phyloP scores from a whole-genome alignment of 2,113 vertebrate species.

The Brachirus orientalis region DNA sequence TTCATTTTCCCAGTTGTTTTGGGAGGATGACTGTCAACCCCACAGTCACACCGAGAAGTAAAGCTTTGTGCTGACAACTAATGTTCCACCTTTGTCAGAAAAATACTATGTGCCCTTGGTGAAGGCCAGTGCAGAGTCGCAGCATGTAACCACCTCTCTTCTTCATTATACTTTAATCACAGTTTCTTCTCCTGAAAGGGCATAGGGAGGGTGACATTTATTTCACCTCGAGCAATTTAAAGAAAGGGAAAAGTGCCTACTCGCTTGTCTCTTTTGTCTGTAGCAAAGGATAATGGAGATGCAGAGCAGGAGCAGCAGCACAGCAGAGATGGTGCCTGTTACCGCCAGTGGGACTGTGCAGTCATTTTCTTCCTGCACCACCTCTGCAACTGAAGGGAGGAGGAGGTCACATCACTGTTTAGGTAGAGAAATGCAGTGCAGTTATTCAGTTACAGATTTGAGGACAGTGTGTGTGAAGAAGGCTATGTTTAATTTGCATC shows the following conservation, averaged over 20 bases:
- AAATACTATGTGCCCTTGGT: conserved; percentile 63
- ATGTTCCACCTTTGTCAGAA: conserved; percentile 67
- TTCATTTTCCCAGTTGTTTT: not conserved
- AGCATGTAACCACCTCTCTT: conserved; percentile 48
- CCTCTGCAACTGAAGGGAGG: conserved; percentile 66
- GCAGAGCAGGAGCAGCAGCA: conserved; percentile 69
- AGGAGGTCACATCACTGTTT: conserved; percentile 44
- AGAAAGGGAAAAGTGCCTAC: conserved; percentile 64
- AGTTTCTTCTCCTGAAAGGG: conserved; percentile 31
- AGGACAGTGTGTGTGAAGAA: conserved; percentile 5
- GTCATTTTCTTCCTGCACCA: conserved; percentile 49
- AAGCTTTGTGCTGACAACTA: conserved; percentile 62
- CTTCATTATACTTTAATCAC: conserved; percentile 74
- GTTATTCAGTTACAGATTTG: conserved; percentile 36
- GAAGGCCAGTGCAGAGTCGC: conserved; percentile 56
- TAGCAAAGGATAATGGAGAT: conserved; percentile 64
- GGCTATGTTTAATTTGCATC: conserved; percentile 20
- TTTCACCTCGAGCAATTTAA: conserved; percentile 36
- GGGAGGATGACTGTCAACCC: not conserved
- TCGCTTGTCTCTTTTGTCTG: conserved; percentile 62
- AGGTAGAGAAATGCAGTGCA: conserved; percentile 12
- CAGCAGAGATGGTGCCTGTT: conserved; percentile 43
- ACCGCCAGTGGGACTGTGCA: conserved; percentile 52
- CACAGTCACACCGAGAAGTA: conserved; percentile 19
- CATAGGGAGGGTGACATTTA: conserved; percentile 6